Evolutionary conservation across 2,113 vertebrate genomes (phyloP).

Genomic region (Crotalus helleri): DNA sequence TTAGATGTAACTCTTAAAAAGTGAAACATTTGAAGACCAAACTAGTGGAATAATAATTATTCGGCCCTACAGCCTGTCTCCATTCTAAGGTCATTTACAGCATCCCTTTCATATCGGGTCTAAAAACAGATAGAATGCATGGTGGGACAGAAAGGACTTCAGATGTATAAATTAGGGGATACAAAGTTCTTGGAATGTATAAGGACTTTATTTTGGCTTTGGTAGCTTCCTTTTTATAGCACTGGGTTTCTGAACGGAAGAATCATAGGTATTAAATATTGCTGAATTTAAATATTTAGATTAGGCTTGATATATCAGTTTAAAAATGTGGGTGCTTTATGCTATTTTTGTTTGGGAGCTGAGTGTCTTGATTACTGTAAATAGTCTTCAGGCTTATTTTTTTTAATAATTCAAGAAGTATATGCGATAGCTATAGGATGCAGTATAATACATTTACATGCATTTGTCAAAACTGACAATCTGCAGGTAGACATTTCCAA

Average conservation of each 20-base stretch:
- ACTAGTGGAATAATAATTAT: background rate
- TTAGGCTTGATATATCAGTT: background rate
- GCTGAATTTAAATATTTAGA: background rate
- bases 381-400: background rate
- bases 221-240: background rate
- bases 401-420: background rate
- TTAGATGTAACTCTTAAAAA: background rate
- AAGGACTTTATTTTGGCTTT: background rate
- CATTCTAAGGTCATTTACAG: background rate
- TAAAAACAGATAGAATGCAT: background rate
- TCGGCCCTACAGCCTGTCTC: background rate
- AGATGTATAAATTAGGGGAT: background rate
- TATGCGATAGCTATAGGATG: background rate
- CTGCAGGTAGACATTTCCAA: background rate
- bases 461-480: background rate
- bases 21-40: background rate
- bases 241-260: background rate
- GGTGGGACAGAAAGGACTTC: background rate
- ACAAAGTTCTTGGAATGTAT: background rate
- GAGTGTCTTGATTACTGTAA: background rate
- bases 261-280: background rate
- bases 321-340: background rate
- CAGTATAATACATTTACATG: background rate
- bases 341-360: background rate
- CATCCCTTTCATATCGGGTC: background rate